phyloP scores from a whole-genome alignment of 2,888 invertebrate species.

The Polydrusus pterygomalis region DNA sequence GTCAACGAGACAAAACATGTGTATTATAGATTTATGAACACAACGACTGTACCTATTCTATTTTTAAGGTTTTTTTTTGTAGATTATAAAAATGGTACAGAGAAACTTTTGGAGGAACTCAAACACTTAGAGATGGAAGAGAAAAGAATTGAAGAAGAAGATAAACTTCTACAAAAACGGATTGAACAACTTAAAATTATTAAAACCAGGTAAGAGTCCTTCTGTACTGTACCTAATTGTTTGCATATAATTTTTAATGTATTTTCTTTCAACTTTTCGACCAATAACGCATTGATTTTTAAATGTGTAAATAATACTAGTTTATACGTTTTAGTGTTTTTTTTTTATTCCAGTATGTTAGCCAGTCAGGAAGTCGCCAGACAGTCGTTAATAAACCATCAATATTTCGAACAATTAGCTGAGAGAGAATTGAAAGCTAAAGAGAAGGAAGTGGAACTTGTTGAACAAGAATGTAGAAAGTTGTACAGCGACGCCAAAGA shows the following conservation, averaged over 20 bases:
- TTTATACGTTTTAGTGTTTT: too few species aligned
- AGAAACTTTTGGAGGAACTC: constrained; percentile 1
- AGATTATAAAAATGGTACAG: constrained; percentile 15
- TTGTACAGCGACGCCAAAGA: not conserved
- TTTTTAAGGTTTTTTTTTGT: too few species aligned
- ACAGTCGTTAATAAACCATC: constrained; percentile 21
- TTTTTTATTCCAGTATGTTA: too few species aligned
- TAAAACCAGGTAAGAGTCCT: not conserved
- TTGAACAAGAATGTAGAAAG: not conserved
- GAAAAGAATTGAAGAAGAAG: constrained; percentile 13
- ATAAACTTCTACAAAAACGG: not conserved
- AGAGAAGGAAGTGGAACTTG: constrained; percentile 1
- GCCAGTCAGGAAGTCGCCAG: not conserved
- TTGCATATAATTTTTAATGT: too few species aligned
- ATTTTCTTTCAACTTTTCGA: too few species aligned
- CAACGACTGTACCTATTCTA: too few species aligned
- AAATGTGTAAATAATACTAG: too few species aligned
- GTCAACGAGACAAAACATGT: too few species aligned
- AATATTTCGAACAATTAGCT: constrained; percentile 4
- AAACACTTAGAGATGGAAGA: constrained; percentile 1
- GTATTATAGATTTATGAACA: too few species aligned
- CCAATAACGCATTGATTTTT: too few species aligned
- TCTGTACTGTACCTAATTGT: too few species aligned
- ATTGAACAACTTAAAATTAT: constrained; percentile 12
- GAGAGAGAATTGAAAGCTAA: not conserved